Conservation (phyloP, 1,140 invertebrate genomes). For the Stenopsyche tienmushanensis region DNA sequence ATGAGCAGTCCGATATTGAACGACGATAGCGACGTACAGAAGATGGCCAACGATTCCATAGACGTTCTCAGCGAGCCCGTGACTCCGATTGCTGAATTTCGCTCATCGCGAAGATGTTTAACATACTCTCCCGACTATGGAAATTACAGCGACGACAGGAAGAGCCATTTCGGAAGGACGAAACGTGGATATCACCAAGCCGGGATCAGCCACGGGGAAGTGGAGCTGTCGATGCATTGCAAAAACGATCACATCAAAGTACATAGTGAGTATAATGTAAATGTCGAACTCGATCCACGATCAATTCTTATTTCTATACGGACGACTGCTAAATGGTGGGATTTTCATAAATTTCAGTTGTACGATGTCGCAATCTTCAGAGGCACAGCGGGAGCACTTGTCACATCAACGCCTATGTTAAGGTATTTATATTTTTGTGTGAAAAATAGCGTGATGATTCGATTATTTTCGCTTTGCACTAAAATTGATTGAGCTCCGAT, state of each 20-base stretch:
- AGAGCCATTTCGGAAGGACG: constrained; percentile 9
- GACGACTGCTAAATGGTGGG: not conserved
- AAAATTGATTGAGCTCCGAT: not conserved
- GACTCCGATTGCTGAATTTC: constrained; percentile 35
- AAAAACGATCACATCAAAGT: constrained; percentile 35
- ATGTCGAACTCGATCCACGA: constrained; percentile 13
- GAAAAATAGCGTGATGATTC: too few relatives aligned
- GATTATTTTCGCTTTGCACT: too few relatives aligned
- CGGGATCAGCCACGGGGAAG: constrained; percentile 11
- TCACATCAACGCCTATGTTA: constrained; percentile 39
- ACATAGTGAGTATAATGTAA: constrained; percentile 39
- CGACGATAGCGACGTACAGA: constrained; percentile 27
- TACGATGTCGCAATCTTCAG: constrained; percentile 33
- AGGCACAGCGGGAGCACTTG: constrained; percentile 25
- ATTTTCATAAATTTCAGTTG: constrained; percentile 34
- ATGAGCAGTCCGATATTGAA: constrained; percentile 31
- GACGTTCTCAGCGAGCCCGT: constrained; percentile 37
- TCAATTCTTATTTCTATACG: constrained; percentile 6
- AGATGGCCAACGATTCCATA: constrained; percentile 26
- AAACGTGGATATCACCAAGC: constrained; percentile 24
- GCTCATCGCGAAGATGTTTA: constrained; percentile 36
- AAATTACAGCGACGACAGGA: constrained; percentile 26
- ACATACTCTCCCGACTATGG: constrained; percentile 38
- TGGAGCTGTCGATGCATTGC: constrained; percentile 29
- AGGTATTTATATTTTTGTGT: constrained; percentile 21